A percentile compares a stretch with the other conserved stretches of the same genome.
Conservation (phyloP, 1,140 invertebrate genomes). For the Agraylea sexmaculata region DNA sequence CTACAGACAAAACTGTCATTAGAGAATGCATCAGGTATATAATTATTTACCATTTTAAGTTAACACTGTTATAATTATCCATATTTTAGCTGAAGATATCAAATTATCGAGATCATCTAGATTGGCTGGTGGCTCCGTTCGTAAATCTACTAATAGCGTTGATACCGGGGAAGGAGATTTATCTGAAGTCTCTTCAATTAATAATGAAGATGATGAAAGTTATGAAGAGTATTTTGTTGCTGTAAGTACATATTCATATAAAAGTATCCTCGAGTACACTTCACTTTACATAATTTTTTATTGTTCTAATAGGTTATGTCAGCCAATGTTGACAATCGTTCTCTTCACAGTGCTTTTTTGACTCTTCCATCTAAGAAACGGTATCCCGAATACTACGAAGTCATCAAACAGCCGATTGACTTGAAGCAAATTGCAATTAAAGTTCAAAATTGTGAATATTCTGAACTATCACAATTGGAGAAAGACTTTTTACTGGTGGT, state of each 20-base stretch:
- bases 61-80: neutral
- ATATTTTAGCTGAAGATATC: slow-evolving; percentile 30
- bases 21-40: slow-evolving; percentile 28
- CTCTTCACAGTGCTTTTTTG: slow-evolving; percentile 75
- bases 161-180: slow-evolving; percentile 45
- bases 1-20: slow-evolving; percentile 39
- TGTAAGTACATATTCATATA: slow-evolving; percentile 30
- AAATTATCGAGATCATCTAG: slow-evolving; percentile 33
- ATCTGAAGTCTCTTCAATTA: slow-evolving; percentile 59
- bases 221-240: slow-evolving; percentile 52
- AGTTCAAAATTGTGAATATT: slow-evolving; percentile 76
- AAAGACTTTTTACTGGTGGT: slow-evolving; percentile 85
- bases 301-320: slow-evolving; percentile 72
- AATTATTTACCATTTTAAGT: neutral
- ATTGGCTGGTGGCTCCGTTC: slow-evolving; percentile 29
- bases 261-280: neutral
- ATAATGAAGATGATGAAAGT: slow-evolving; percentile 57
- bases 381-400: slow-evolving; percentile 95
- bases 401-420: slow-evolving; percentile 93
- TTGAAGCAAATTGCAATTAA: slow-evolving; percentile 85
- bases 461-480: slow-evolving; percentile 70
- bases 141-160: slow-evolving; percentile 31
- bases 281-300: slow-evolving; percentile 7
- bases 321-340: slow-evolving; percentile 67
- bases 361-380: slow-evolving; percentile 80